Conservation (phyloP, 2,888 invertebrate species). For the Synanthedon andrenaeformis region DNA sequence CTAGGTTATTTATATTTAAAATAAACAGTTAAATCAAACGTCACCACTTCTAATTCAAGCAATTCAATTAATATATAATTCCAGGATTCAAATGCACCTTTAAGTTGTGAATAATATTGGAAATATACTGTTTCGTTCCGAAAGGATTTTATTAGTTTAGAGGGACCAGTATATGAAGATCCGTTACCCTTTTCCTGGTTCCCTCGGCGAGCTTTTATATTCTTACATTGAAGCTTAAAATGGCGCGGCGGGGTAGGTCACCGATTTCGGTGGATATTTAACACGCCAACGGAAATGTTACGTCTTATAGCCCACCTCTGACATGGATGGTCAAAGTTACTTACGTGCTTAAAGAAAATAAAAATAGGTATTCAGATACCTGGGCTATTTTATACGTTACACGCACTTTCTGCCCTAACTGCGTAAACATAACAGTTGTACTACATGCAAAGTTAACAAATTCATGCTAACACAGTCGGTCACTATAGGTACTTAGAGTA, state of each 20-base stretch:
- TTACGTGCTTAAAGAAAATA: not conserved
- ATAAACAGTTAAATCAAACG: too few relatives aligned
- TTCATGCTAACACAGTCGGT: too few relatives aligned
- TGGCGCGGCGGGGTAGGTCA: not conserved
- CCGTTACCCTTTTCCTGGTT: not conserved
- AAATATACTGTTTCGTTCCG: not conserved
- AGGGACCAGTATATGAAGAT: not conserved
- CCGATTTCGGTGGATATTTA: not conserved
- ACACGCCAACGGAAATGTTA: not conserved
- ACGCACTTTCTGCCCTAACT: too few relatives aligned
- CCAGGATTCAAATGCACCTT: not conserved
- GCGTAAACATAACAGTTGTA: too few relatives aligned
- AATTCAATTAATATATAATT: too few relatives aligned
- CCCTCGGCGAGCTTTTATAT: not conserved
- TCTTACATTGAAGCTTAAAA: not conserved
- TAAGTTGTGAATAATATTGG: not conserved
- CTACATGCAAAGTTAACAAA: too few relatives aligned
- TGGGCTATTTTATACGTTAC: not conserved
- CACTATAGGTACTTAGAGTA: too few relatives aligned
- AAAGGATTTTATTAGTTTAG: not conserved
- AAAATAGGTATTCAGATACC: not conserved
- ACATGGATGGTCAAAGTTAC: not conserved
- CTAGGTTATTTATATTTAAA: too few relatives aligned
- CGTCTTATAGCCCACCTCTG: not conserved
- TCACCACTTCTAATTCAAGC: too few relatives aligned